These are phyloP conservation scores for Liodrosophila aerea DNA, from an alignment of 2,888 invertebrate species.

Conservation along the genomic window DNA sequence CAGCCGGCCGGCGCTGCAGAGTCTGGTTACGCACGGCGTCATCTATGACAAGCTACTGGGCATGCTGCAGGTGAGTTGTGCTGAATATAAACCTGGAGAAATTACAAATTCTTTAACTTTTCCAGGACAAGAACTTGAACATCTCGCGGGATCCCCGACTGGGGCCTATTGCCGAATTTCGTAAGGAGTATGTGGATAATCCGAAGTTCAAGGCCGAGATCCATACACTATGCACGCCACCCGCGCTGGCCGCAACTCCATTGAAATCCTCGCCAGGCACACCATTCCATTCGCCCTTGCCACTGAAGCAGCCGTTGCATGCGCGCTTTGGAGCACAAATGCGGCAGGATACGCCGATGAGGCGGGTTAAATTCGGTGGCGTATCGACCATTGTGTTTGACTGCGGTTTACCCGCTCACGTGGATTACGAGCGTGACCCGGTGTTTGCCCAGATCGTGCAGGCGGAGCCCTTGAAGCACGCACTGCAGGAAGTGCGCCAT, in stretches of 20 bases:
- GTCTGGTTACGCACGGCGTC: slow-evolving; percentile 85
- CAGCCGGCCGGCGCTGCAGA: slow-evolving; percentile 84
- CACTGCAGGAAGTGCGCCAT: slow-evolving; percentile 60
- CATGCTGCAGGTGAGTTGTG: slow-evolving; percentile 83
- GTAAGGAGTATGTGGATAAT: slow-evolving; percentile 85
- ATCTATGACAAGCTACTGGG: slow-evolving; percentile 85
- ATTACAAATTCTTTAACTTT: slow-evolving; percentile 4
- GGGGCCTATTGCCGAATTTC: slow-evolving; percentile 85
- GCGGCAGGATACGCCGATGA: slow-evolving; percentile 81
- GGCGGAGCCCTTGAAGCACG: slow-evolving; percentile 76
- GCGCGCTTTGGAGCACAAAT: slow-evolving; percentile 76
- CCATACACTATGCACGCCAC: slow-evolving; percentile 81
- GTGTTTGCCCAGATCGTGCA: slow-evolving; percentile 79
- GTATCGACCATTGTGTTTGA: slow-evolving; percentile 74
- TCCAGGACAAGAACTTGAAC: slow-evolving; percentile 84
- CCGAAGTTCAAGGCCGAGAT: slow-evolving; percentile 84
- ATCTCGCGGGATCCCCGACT: slow-evolving; percentile 84
- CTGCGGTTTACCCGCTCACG: slow-evolving; percentile 78
- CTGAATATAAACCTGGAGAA: too few relatives aligned
- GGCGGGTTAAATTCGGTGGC: slow-evolving; percentile 80
- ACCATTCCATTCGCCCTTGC: slow-evolving; percentile 80
- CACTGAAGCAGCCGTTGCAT: slow-evolving; percentile 73
- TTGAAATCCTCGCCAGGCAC: slow-evolving; percentile 45
- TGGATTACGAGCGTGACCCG: slow-evolving; percentile 80
- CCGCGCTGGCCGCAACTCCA: slow-evolving; percentile 27